Evolutionary conservation across 2,888 invertebrate genomes (phyloP).

Genomic region (Lasioglossum figueresi): DNA sequence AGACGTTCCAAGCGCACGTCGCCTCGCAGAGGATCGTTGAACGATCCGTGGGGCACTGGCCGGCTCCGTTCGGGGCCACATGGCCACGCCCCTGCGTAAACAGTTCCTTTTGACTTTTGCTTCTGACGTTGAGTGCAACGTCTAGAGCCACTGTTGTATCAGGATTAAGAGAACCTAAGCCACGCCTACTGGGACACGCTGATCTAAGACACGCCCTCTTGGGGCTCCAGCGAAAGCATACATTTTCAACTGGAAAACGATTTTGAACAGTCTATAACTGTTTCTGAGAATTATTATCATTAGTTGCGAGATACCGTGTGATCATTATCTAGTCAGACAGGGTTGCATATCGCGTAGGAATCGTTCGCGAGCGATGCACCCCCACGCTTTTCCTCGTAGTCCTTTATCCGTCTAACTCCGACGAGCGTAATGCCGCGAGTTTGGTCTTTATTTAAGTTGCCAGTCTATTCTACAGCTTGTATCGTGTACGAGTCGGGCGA

Average conservation of each 20-base stretch:
- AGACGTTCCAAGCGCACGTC: neutral
- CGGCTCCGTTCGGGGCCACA: neutral
- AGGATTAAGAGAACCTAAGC: neutral
- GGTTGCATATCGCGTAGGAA: neutral
- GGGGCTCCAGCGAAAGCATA: neutral
- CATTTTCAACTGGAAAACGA: neutral
- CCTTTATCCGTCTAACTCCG: neutral
- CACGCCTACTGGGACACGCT: neutral
- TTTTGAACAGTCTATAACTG: neutral
- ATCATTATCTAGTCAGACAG: neutral
- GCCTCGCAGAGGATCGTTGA: neutral
- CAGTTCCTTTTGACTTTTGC: neutral
- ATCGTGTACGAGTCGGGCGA: conserved; percentile 39
- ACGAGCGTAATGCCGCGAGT: neutral
- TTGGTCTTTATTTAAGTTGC: conserved; percentile 10
- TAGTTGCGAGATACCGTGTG: neutral
- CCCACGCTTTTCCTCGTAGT: neutral
- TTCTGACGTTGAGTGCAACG: neutral
- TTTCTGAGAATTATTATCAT: neutral
- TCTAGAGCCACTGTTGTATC: neutral
- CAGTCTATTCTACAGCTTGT: conserved; percentile 6
- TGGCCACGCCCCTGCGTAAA: neutral
- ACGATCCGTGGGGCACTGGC: neutral
- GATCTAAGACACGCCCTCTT: neutral
- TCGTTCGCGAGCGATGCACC: neutral